Percentiles rank a stretch among this genome's conserved stretches.
These are phyloP conservation scores for Caenorhabditis becei DNA, from an alignment of 2,888 invertebrate species.

Conservation along the genomic window DNA sequence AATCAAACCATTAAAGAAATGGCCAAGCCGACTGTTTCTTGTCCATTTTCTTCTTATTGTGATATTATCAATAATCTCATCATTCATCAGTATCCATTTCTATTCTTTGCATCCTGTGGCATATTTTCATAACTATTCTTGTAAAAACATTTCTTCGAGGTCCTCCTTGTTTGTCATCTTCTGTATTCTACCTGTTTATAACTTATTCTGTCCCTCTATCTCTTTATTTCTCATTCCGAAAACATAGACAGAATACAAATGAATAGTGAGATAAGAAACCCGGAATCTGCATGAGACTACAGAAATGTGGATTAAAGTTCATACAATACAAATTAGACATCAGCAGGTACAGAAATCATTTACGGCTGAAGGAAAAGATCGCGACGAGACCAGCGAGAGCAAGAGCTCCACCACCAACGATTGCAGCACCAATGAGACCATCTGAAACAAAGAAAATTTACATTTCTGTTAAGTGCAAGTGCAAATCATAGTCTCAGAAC, in stretches of 20 bases:
- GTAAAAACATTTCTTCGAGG: neutral
- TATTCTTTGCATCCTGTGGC: neutral
- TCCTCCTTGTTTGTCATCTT: neutral
- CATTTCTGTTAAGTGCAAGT: no score
- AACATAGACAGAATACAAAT: neutral
- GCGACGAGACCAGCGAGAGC: constrained; percentile 74
- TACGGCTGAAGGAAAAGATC: constrained; percentile 63
- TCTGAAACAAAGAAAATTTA: no score
- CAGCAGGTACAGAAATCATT: constrained; percentile 17
- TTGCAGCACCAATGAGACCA: constrained; percentile 78
- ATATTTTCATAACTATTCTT: neutral
- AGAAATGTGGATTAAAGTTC: neutral
- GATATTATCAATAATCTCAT: constrained; percentile 6
- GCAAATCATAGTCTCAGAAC: no score
- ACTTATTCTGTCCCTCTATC: neutral
- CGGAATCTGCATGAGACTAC: constrained; percentile 2
- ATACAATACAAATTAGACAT: neutral
- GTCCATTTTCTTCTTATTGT: neutral
- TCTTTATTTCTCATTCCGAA: constrained; percentile 8
- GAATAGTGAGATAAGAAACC: neutral
- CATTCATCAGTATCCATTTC: neutral
- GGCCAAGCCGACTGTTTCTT: neutral
- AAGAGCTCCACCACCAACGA: constrained; percentile 79
- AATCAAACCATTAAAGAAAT: constrained; percentile 8
- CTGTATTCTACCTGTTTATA: neutral